Percentiles rank a stretch among this genome's conserved stretches.
phyloP scores from a whole-genome alignment of 2,113 vertebrate species.

The Erinaceus europaeus region DNA sequence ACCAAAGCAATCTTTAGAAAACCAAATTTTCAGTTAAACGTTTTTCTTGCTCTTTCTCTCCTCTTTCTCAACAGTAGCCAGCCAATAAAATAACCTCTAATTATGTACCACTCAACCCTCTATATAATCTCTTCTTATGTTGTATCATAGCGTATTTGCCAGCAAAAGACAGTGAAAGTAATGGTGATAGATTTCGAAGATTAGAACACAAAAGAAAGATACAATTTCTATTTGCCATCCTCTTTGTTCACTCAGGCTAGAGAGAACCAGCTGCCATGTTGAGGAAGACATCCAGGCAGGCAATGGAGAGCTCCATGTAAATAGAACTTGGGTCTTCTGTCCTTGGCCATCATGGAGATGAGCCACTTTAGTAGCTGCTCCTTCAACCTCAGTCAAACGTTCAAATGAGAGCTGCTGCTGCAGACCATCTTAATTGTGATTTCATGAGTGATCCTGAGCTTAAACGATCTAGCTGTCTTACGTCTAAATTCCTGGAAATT shows the following conservation, averaged over 20 bases:
- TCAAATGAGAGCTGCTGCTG: not conserved
- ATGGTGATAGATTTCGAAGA: not conserved
- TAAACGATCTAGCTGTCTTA: not conserved
- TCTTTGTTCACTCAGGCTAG: not conserved
- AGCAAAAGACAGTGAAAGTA: not conserved
- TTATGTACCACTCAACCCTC: not conserved
- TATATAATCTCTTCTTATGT: not conserved
- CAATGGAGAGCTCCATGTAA: not conserved
- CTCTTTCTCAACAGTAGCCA: not conserved
- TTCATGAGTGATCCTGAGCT: not conserved
- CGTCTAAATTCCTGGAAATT: not conserved
- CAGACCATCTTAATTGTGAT: not conserved
- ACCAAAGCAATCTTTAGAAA: not conserved
- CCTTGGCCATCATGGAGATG: not conserved
- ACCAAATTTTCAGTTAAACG: not conserved
- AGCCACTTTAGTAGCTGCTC: not conserved
- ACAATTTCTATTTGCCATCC: not conserved
- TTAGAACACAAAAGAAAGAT: not conserved
- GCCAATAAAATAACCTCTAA: not conserved
- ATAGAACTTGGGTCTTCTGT: not conserved
- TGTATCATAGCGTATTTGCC: not conserved
- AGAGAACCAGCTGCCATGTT: not conserved
- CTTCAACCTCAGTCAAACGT: not conserved
- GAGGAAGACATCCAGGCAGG: not conserved
- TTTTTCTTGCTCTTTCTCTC: not conserved